Percentiles rank a stretch among this genome's conserved stretches.
Evolutionary conservation across 2,113 vertebrate species (phyloP).

Genomic region (Etia nguti): DNA sequence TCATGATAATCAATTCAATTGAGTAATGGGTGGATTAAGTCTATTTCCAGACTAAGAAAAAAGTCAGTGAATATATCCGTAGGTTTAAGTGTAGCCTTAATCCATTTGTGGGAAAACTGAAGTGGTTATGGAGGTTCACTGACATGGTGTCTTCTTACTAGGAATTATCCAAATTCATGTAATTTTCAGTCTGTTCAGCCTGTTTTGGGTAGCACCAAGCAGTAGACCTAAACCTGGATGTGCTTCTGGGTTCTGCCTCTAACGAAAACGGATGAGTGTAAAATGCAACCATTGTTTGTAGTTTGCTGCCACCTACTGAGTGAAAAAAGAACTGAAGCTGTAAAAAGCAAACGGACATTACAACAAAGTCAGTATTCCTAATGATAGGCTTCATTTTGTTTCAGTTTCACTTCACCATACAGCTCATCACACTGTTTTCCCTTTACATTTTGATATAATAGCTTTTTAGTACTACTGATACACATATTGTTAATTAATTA

Average conservation of each 20-base stretch:
- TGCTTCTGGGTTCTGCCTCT: not conserved
- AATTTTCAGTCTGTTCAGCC: not conserved
- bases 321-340: not conserved
- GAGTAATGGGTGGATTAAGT: no score
- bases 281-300: not conserved
- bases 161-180: not conserved
- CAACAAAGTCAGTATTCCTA: not conserved
- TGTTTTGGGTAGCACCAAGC: not conserved
- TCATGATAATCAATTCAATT: no score
- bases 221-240: not conserved
- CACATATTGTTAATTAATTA: not conserved
- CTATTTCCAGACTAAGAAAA: no score
- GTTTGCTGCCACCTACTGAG: conserved; percentile 12
- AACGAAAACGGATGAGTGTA: not conserved
- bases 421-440: not conserved
- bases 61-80: no score
- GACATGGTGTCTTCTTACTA: no score
- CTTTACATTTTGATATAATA: not conserved
- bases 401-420: not conserved
- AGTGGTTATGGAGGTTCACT: no score
- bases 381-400: not conserved
- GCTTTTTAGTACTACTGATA: not conserved
- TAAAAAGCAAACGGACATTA: not conserved
- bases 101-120: no score
- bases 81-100: no score